Evolutionary conservation across 2,113 vertebrate species (phyloP).

Genomic region (Brachypteracias leptosomus): DNA sequence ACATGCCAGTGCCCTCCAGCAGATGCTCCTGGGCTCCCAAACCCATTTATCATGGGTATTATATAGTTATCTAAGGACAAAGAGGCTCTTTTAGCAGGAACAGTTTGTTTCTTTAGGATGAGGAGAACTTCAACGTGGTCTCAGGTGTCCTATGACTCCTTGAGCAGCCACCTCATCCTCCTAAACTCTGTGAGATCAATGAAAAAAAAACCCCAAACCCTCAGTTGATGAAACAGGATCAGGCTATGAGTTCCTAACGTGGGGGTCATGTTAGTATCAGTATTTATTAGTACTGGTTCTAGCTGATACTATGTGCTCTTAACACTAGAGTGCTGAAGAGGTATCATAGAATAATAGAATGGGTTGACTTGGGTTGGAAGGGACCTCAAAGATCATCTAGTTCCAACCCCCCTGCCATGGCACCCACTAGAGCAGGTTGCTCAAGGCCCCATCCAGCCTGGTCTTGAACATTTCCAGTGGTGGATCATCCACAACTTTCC

Average conservation of each 20-base stretch:
- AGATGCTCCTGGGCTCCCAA: not conserved
- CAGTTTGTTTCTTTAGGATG: not conserved
- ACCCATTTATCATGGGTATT: not conserved
- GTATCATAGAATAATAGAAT: no score
- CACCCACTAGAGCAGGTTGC: no score
- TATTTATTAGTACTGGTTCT: not conserved
- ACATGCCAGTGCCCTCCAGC: not conserved
- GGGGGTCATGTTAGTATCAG: no score
- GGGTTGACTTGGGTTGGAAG: no score
- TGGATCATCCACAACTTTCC: no score
- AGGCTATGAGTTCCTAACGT: no score
- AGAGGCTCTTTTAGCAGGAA: not conserved
- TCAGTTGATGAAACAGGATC: not conserved
- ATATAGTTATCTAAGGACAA: rapidly evolving
- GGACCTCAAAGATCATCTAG: no score
- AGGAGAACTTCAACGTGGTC: rapidly evolving
- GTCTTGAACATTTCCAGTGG: no score
- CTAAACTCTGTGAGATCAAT: not conserved
- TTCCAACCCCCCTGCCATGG: no score
- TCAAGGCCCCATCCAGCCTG: no score
- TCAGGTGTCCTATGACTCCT: not conserved
- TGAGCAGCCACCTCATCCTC: not conserved
- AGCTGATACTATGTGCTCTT: not conserved
- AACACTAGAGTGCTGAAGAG: not conserved
- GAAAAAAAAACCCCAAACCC: not conserved